Evolutionary conservation across 2,113 vertebrate species (phyloP), one percentile per base, ranked within the genome.

Genomic region (Bombycilla garrulus): DNA sequence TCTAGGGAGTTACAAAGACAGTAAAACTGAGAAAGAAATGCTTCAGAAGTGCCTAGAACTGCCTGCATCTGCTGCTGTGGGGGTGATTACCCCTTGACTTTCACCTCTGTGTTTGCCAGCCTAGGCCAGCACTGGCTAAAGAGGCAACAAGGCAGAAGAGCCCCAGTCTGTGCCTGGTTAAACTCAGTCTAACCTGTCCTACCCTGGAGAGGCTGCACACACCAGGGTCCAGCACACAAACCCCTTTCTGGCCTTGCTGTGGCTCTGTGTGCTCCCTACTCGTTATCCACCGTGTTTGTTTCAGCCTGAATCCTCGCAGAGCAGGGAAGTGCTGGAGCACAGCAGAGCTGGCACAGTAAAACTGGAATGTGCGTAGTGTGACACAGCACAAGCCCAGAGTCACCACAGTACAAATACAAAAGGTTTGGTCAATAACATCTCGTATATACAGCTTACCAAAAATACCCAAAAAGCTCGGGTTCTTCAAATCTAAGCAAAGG

Each of bases 41-140:
- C 90, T 97, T 97, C 93, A 96, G 57, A 95, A 95, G 86, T 86
- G 86, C 95, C 67, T 97, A 97, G 97, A 98, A 96, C 86, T 97
- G 96, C 85, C 87, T 98, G 81, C 95, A 97, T 80, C 72, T 97
- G 79, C 85, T 98, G 62, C 65, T 98, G 73, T 97, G 56, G 6
- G 69, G 88, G 97, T 97, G 80, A 97, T 51, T 28, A 29, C 57
- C 24, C 66, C 61, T 42, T 25, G 33, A 33, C 45, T 84, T 91
- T 70, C 54, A 35, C 6, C 28, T 56, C 62, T 42, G 40, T 24
- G 24, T 38, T 76, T 51, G 26, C 44, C 70, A 60, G 61, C 48
- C 18, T 11, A 11, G 44, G 56, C 18, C 60, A 74, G 69, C 29
- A 3, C 51, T 25, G 50, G 18, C 14, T 3, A 22, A 57, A 26